Evolutionary conservation across 2,888 invertebrate species (phyloP).

Genomic region (Agriotes lineatus): DNA sequence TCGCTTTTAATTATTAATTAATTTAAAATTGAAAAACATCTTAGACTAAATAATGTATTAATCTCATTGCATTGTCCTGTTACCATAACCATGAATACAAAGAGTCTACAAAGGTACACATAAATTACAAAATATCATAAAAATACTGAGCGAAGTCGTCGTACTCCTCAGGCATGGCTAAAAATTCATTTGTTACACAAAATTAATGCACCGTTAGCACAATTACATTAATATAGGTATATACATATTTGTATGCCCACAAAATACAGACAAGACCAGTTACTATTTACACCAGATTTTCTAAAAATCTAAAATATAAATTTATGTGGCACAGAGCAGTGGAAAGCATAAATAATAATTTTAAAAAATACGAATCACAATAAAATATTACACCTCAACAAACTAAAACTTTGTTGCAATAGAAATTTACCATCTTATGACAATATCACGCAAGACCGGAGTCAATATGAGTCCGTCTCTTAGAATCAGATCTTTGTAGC

Average conservation of each 20-base stretch:
- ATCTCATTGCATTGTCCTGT: neutral
- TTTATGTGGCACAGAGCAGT: constrained; percentile 43
- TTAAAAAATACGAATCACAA: constrained; percentile 38
- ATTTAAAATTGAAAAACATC: neutral
- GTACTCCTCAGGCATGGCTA: constrained; percentile 31
- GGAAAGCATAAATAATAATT: constrained; percentile 41
- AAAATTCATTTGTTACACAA: constrained; percentile 33
- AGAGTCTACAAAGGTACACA: constrained; percentile 35
- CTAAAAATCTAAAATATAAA: constrained; percentile 29
- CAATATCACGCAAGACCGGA: constrained; percentile 66
- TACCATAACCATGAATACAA: constrained; percentile 29
- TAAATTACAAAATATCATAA: constrained; percentile 36
- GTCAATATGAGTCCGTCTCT: constrained; percentile 67
- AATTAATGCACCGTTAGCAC: constrained; percentile 34
- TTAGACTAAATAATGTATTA: neutral
- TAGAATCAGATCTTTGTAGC: constrained; percentile 68
- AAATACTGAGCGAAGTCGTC: constrained; percentile 37
- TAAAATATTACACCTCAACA: constrained; percentile 35
- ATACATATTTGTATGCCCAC: constrained; percentile 38
- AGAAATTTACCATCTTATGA: constrained; percentile 37
- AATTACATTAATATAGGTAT: constrained; percentile 28
- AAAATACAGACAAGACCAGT: constrained; percentile 38
- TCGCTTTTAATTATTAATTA: neutral
- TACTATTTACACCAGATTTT: constrained; percentile 34
- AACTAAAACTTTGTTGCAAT: constrained; percentile 43